Conservation (phyloP, 2,113 vertebrate species). For the Progne subis region DNA sequence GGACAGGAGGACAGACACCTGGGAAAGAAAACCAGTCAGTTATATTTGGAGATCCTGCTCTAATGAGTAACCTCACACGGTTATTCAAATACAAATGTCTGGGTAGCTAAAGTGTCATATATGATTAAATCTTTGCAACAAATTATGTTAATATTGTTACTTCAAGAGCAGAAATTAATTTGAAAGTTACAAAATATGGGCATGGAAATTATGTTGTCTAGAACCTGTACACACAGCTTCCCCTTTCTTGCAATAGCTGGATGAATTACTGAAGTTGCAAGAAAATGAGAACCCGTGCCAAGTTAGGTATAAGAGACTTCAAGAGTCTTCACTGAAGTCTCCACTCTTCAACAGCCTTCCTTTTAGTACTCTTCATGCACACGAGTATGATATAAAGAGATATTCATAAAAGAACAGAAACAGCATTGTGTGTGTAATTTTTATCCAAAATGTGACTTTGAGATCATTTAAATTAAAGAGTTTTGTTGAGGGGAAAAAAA, state of each 20-base stretch:
- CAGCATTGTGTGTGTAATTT: neutral
- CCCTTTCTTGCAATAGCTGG: neutral
- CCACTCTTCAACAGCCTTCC: neutral
- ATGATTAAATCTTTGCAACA: conserved; percentile 12
- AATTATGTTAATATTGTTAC: conserved; percentile 48
- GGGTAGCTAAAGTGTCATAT: neutral
- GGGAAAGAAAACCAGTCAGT: conserved; percentile 3
- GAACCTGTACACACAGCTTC: conserved; percentile 27
- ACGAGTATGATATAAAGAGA: neutral
- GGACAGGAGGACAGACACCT: conserved; percentile 1
- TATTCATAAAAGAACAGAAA: neutral
- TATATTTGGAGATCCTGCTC: neutral
- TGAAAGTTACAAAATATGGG: neutral
- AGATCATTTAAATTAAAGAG: neutral
- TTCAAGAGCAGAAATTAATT: conserved; percentile 57
- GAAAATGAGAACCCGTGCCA: neutral
- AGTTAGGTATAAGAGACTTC: neutral
- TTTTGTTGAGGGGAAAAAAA: neutral
- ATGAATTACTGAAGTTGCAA: neutral
- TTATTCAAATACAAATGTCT: conserved; percentile 26
- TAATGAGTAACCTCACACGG: neutral
- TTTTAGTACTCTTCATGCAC: neutral
- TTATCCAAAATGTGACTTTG: neutral
- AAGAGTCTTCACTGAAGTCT: neutral
- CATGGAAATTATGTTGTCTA: conserved; percentile 4